phyloP scores from a whole-genome alignment of 2,113 vertebrate genomes.

The Morone saxatilis region DNA sequence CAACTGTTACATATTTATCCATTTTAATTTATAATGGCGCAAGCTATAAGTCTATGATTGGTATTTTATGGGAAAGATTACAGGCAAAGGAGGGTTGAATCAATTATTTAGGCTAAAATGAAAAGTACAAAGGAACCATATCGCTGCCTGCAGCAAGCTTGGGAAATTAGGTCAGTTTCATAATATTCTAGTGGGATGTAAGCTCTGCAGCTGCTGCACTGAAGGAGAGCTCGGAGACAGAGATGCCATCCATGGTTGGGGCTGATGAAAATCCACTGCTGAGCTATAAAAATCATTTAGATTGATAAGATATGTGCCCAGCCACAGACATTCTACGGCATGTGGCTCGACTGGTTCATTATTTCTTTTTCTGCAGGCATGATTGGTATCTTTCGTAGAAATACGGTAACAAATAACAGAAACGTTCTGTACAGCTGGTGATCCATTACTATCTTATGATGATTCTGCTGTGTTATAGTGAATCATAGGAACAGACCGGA shows the following conservation, averaged over 20 bases:
- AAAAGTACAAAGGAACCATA: constrained; percentile 79
- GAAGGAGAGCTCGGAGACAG: constrained; percentile 53
- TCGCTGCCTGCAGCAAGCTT: constrained; percentile 68
- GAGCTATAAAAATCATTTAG: constrained; percentile 37
- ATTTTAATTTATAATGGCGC: constrained; percentile 71
- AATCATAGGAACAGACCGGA: too few species aligned
- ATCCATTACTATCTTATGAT: not conserved
- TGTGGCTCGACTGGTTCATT: constrained; percentile 18
- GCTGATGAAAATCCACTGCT: constrained; percentile 51
- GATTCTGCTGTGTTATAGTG: not conserved
- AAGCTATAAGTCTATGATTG: constrained; percentile 60
- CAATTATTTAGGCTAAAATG: constrained; percentile 84
- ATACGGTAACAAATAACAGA: not conserved
- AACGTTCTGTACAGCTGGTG: not conserved
- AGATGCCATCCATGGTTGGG: constrained; percentile 18
- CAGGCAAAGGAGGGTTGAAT: constrained; percentile 70
- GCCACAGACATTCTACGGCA: not conserved
- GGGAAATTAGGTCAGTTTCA: constrained; percentile 82
- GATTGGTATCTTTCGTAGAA: not conserved
- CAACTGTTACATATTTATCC: constrained; percentile 70
- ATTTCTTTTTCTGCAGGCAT: constrained; percentile 15
- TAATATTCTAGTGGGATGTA: constrained; percentile 75
- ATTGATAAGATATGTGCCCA: constrained; percentile 31
- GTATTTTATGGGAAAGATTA: constrained; percentile 70
- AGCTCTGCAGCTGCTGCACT: constrained; percentile 67